Conservation (phyloP, 2,113 vertebrate species). For the Hydrochoerus hydrochaeris region DNA sequence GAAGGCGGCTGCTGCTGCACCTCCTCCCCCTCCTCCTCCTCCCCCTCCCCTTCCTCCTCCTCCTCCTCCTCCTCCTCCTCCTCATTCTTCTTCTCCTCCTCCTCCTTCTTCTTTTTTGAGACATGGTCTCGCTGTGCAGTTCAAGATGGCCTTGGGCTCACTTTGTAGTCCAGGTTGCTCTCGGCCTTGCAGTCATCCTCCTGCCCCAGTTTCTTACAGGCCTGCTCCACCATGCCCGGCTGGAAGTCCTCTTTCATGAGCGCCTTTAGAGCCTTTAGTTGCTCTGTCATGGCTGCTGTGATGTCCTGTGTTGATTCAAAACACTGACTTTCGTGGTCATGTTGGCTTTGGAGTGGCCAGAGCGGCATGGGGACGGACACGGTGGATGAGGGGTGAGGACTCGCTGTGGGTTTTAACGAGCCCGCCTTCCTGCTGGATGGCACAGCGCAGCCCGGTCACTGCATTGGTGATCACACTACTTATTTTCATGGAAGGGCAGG, state of each 20-base stretch:
- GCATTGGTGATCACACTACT: neutral
- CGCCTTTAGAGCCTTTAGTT: neutral
- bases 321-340: neutral
- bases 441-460: neutral
- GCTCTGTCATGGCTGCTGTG: neutral
- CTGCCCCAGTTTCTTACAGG: too few species aligned
- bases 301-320: neutral
- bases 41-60: too few species aligned
- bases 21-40: neutral
- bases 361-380: too few species aligned
- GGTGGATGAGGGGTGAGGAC: neutral
- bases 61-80: too few species aligned
- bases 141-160: too few species aligned
- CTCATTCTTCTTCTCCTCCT: neutral
- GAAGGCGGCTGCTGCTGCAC: too few species aligned
- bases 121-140: too few species aligned
- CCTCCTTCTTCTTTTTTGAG: too few species aligned
- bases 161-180: too few species aligned
- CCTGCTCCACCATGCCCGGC: too few species aligned
- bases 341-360: neutral
- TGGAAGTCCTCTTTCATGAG: neutral
- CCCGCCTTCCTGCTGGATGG: neutral
- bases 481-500: neutral
- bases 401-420: rapidly evolving
- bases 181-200: too few species aligned